Percentiles rank a stretch among this genome's conserved stretches.
Conservation (phyloP, 92 coral and sea anemone species). For the Porites rus region DNA sequence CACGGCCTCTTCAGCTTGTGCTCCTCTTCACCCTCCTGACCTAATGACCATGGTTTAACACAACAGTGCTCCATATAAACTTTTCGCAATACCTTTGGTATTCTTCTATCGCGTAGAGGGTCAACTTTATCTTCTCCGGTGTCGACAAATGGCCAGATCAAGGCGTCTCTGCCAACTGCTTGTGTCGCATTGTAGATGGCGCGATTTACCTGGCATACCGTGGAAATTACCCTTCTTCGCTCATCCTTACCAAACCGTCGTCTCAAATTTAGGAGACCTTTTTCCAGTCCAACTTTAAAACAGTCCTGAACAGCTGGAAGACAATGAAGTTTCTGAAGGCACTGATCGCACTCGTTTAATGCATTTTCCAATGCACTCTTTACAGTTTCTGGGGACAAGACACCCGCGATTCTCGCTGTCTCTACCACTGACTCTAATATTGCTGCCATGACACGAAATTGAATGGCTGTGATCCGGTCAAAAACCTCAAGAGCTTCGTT, state of each 20-base stretch:
- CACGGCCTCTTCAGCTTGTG: background rate
- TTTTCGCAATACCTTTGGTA: background rate
- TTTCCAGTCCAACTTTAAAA: fast-evolving
- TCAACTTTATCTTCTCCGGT: background rate
- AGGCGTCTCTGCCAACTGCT: background rate
- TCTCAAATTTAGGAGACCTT: background rate
- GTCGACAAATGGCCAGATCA: background rate
- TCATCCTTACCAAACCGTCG: background rate
- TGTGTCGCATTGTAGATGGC: background rate
- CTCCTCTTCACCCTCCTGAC: background rate
- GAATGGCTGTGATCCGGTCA: too few species aligned
- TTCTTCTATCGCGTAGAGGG: background rate
- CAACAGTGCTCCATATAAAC: too few species aligned
- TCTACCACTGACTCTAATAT: too few species aligned
- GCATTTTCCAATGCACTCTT: too few species aligned
- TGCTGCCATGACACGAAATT: too few species aligned
- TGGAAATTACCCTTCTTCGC: too few species aligned
- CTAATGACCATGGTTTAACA: too few species aligned
- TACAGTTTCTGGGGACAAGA: too few species aligned
- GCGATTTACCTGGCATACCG: background rate
- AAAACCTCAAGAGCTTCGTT: too few species aligned
- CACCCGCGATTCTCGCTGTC: too few species aligned
- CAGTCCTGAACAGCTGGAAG: background rate
- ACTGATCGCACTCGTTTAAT: too few species aligned
- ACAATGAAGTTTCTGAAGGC: background rate